Conservation (phyloP, 92 coral and sea anemone genomes). For the Parazoanthus atlanticus region DNA sequence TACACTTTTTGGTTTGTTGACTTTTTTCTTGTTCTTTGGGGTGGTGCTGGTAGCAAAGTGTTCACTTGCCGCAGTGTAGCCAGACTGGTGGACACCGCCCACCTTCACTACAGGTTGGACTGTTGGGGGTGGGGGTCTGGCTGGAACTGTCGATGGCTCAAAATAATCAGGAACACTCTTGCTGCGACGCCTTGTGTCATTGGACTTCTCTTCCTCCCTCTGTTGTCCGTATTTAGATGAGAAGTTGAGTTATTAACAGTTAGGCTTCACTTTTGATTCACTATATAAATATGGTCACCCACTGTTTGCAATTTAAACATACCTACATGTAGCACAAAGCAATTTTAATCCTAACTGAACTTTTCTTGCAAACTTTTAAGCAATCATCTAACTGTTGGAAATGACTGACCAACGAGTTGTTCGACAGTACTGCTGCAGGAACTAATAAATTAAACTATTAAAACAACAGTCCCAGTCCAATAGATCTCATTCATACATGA, state of each 20-base stretch:
- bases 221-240: not conserved
- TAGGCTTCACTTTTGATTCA: not conserved
- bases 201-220: conserved; percentile 39
- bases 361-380: no score
- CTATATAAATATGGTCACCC: no score
- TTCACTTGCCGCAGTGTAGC: conserved; percentile 78
- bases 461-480: no score
- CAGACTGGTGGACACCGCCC: conserved; percentile 73
- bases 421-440: no score
- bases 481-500: no score
- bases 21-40: conserved; percentile 42
- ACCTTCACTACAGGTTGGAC: conserved; percentile 44
- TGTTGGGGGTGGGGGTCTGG: not conserved
- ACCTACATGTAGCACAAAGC: no score
- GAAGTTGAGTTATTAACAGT: not conserved
- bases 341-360: no score
- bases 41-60: conserved; percentile 84
- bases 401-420: no score
- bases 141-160: not conserved
- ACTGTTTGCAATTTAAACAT: no score
- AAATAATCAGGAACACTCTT: conserved; percentile 26
- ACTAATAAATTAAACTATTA: no score
- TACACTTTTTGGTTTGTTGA: conserved; percentile 57
- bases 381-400: no score
- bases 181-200: conserved; percentile 36